Percentiles rank a stretch among this genome's conserved stretches.
These are phyloP conservation scores for Gymnocephalus cernua DNA, from an alignment of 2,113 vertebrate species.

Conservation along the genomic window DNA sequence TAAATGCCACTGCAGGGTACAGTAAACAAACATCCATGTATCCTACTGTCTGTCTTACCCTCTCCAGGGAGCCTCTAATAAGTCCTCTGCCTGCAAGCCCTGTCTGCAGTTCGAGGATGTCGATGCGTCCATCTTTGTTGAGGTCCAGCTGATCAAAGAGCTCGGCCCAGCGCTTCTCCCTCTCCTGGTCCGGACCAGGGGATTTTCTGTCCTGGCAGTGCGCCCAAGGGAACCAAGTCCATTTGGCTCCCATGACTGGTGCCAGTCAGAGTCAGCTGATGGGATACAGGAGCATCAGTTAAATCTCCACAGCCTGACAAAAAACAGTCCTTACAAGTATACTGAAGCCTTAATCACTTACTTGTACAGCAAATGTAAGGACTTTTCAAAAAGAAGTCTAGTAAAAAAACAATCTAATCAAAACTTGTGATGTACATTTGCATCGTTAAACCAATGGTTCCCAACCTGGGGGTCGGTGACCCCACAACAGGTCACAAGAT, in stretches of 20 bases:
- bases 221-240: slow-evolving; percentile 54
- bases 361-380: not conserved
- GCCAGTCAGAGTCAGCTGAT: slow-evolving; percentile 33
- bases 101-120: slow-evolving; percentile 87
- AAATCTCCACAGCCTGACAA: not conserved
- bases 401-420: not conserved
- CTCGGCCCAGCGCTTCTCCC: slow-evolving; percentile 83
- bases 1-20: not conserved
- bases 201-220: slow-evolving; percentile 70
- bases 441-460: too few species aligned
- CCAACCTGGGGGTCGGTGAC: not conserved
- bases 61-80: slow-evolving; percentile 75
- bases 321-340: not conserved
- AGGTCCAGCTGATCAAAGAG: slow-evolving; percentile 91
- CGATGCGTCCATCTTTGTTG: slow-evolving; percentile 91
- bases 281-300: slow-evolving; percentile 1
- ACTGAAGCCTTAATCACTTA: not conserved
- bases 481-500: not conserved
- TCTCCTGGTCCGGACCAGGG: slow-evolving; percentile 74
- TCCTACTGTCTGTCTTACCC: slow-evolving; percentile 61
- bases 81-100: slow-evolving; percentile 86
- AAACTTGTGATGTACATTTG: not conserved
- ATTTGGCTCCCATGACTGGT: slow-evolving; percentile 57
- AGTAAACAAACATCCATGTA: slow-evolving; percentile 6
- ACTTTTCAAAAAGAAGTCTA: not conserved